These are phyloP conservation scores for Lepisosteus oculatus DNA, from an alignment of 2,113 vertebrate genomes.

Conservation along the genomic window DNA sequence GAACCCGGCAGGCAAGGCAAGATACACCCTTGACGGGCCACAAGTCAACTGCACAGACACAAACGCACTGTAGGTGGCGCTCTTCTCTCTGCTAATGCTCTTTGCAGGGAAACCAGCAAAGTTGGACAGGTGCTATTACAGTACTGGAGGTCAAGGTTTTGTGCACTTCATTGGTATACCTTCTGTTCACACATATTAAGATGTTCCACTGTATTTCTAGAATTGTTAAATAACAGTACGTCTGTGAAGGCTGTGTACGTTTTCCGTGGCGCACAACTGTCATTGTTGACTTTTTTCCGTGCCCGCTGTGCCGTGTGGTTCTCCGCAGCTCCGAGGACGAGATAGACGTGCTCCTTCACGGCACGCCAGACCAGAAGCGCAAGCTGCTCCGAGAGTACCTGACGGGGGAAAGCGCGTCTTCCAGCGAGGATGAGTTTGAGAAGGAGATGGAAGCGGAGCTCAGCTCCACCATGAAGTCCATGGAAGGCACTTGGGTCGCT, in stretches of 20 bases:
- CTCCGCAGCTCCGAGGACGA: constrained; percentile 87
- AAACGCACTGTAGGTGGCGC: no score
- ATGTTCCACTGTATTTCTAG: no score
- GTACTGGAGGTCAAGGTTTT: no score
- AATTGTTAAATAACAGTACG: no score
- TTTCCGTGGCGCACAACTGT: neutral
- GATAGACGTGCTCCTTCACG: constrained; percentile 86
- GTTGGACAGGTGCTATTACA: no score
- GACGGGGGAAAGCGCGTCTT: constrained; percentile 92
- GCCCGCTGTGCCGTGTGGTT: neutral
- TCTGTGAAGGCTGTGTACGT: neutral
- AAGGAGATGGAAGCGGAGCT: constrained; percentile 97
- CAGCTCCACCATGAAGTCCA: constrained; percentile 77
- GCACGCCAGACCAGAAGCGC: constrained; percentile 88
- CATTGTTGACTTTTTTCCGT: neutral
- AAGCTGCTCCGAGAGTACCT: constrained; percentile 92
- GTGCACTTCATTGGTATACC: no score
- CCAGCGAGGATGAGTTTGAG: constrained; percentile 92
- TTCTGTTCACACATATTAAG: no score
- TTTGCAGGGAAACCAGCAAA: no score
- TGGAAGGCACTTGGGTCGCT: constrained; percentile 74
- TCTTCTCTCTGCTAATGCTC: no score
- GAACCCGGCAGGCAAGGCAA: no score
- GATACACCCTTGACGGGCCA: no score
- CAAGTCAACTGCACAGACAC: no score